Evolutionary conservation across 2,113 vertebrate genomes (phyloP).

Genomic region (Anolis carolinensis): DNA sequence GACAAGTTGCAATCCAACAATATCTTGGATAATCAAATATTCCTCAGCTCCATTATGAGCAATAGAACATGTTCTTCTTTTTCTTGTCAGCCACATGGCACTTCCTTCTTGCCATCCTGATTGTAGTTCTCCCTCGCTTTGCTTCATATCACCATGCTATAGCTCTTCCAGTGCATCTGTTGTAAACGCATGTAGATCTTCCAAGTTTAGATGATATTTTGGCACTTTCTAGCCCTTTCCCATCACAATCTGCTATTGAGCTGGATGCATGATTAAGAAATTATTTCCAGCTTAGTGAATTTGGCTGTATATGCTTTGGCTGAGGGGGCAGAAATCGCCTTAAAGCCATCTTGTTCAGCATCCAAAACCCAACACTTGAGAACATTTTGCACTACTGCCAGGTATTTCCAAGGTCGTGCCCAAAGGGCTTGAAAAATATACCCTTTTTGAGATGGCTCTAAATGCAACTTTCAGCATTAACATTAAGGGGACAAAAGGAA

Average conservation of each 20-base stretch:
- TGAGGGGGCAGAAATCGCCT: neutral
- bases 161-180: slow-evolving; percentile 9
- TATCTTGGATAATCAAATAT: too few relatives aligned
- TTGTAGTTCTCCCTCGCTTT: neutral
- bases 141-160: neutral
- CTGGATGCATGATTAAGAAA: neutral
- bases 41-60: too few relatives aligned
- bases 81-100: neutral
- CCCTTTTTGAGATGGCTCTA: neutral
- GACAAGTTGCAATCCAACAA: too few relatives aligned
- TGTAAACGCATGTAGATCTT: neutral
- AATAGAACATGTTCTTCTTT: neutral
- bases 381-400: neutral
- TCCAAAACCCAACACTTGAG: neutral
- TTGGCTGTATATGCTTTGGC: neutral
- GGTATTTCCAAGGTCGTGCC: neutral
- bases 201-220: slow-evolving; percentile 17
- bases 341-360: neutral
- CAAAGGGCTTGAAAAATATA: neutral
- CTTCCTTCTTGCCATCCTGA: rapidly evolving
- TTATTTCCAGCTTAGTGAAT: neutral
- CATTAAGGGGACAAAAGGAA: neutral
- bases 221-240: neutral
- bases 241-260: neutral
- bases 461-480: neutral